A percentile compares a stretch with the other conserved stretches of the same genome.
These are phyloP conservation scores for Avahi laniger DNA, from an alignment of 2,797 vertebrate species.

Conservation along the genomic window DNA sequence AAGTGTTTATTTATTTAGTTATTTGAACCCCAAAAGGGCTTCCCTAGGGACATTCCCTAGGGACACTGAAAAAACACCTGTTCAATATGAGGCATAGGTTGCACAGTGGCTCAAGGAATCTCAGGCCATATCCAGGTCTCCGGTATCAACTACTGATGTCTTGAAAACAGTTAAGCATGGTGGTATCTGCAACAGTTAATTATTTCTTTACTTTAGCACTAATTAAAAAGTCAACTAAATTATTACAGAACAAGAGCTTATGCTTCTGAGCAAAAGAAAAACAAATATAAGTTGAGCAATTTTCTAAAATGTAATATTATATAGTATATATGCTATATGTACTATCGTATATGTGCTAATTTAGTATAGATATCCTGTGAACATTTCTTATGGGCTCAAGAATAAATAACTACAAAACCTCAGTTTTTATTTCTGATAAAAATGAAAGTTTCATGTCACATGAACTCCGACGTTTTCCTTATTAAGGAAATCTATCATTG, in stretches of 20 bases:
- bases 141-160: not conserved
- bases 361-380: not conserved
- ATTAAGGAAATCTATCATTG: not conserved
- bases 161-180: not conserved
- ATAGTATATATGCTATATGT: not conserved
- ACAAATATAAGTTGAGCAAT: not conserved
- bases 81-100: not conserved
- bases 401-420: not conserved
- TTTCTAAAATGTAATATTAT: conserved; percentile 6
- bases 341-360: not conserved
- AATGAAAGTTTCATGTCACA: not conserved
- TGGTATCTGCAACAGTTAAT: not conserved
- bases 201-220: not conserved
- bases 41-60: not conserved
- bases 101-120: not conserved
- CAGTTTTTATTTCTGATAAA: not conserved
- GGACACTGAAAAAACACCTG: not conserved
- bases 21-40: not conserved
- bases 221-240: conserved; percentile 4
- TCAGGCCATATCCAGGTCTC: not conserved
- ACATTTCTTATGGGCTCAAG: not conserved
- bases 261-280: conserved; percentile 14
- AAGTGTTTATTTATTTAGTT: not conserved
- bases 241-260: not conserved
- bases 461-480: not conserved